phyloP scores from a whole-genome alignment of 2,888 invertebrate species.

The Drepana falcataria region DNA sequence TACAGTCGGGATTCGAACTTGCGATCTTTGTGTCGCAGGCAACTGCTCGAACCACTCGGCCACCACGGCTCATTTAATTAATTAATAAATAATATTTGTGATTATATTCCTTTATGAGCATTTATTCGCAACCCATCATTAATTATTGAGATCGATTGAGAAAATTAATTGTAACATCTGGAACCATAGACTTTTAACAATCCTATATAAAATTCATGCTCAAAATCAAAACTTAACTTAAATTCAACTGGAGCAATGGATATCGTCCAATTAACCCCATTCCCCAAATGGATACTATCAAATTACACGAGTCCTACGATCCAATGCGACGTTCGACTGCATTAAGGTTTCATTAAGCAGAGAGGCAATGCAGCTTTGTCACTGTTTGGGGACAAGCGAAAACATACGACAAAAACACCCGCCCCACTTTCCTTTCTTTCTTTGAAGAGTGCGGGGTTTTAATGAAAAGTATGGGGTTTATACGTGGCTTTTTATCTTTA shows the following conservation, averaged over 20 bases:
- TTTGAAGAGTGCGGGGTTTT: conserved; percentile 42
- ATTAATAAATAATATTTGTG: too few relatives aligned
- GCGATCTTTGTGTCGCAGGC: too few relatives aligned
- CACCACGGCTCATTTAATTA: too few relatives aligned
- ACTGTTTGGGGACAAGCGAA: conserved; percentile 25
- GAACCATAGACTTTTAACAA: too few relatives aligned
- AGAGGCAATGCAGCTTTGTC: conserved; percentile 55
- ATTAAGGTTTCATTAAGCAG: conserved; percentile 56
- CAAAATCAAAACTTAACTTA: neutral
- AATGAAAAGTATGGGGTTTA: conserved; percentile 49
- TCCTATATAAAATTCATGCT: too few relatives aligned
- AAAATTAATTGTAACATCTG: too few relatives aligned
- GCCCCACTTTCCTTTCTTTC: conserved; percentile 52
- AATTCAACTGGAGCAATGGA: neutral
- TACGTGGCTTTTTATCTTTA: neutral
- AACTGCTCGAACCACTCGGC: too few relatives aligned
- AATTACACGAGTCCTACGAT: conserved; percentile 26
- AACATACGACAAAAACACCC: conserved; percentile 52
- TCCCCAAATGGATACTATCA: neutral
- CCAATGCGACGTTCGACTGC: conserved; percentile 36
- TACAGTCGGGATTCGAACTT: too few relatives aligned
- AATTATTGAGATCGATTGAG: too few relatives aligned
- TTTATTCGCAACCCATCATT: too few relatives aligned
- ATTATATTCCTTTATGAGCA: too few relatives aligned
- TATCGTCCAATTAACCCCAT: neutral